Conservation (phyloP, 1,140 invertebrate species). For the Octopus sinensis region DNA sequence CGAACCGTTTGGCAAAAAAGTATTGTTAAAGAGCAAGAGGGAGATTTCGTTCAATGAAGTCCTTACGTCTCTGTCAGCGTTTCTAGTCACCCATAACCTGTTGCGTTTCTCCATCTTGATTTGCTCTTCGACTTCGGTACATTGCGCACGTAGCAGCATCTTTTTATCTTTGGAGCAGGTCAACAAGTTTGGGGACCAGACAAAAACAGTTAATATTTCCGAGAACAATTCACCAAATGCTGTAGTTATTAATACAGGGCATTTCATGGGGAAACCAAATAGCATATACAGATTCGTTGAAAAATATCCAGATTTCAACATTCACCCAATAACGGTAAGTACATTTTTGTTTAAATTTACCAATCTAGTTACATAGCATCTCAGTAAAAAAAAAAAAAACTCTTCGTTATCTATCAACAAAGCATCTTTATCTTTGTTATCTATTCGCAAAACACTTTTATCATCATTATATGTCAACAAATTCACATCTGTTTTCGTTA, state of each 20-base stretch:
- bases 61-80: neutral
- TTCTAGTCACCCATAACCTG: conserved; percentile 5
- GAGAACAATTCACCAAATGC: neutral
- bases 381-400: too few relatives aligned
- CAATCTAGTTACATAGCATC: too few relatives aligned
- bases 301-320: conserved; percentile 10
- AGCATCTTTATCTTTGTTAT: too few relatives aligned
- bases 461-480: too few relatives aligned
- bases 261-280: conserved; percentile 10
- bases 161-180: conserved; percentile 7
- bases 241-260: neutral
- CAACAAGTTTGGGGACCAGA: neutral
- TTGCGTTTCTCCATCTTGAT: neutral
- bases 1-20: neutral
- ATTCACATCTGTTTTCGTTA: too few relatives aligned
- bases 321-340: conserved; percentile 4
- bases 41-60: neutral
- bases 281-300: conserved; percentile 8
- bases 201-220: neutral
- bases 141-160: neutral
- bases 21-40: neutral
- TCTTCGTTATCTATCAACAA: too few relatives aligned
- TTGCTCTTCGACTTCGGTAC: neutral
- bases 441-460: too few relatives aligned
- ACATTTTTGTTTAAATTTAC: neutral